A percentile compares a stretch with the other conserved stretches of the same genome.
These are phyloP conservation scores for Corbicula japonica DNA, from an alignment of 2,888 invertebrate species.

Conservation along the genomic window DNA sequence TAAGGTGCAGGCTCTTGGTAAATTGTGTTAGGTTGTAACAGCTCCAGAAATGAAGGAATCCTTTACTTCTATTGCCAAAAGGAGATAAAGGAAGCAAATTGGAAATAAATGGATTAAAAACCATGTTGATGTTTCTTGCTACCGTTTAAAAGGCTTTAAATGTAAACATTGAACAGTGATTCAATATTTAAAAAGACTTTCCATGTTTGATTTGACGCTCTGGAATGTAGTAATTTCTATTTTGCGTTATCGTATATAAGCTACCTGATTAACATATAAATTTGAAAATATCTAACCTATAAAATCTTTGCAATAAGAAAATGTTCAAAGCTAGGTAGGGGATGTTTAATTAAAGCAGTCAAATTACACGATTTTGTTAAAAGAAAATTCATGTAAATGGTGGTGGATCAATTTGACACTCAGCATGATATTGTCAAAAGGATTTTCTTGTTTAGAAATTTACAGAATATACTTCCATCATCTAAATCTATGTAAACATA, in stretches of 20 bases:
- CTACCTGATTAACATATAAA: constrained; percentile 16
- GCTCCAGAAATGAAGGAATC: too few species aligned
- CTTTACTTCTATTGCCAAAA: too few species aligned
- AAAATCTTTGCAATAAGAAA: constrained; percentile 1
- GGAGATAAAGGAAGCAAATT: constrained; percentile 24
- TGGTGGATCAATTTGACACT: too few species aligned
- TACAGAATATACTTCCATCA: too few species aligned
- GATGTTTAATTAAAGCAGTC: constrained; percentile 16
- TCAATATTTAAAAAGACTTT: constrained; percentile 10
- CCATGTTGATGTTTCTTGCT: constrained; percentile 21
- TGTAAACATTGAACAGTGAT: constrained; percentile 4
- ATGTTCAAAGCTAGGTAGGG: constrained; percentile 5
- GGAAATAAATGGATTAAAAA: constrained; percentile 35
- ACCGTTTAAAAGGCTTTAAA: too few species aligned
- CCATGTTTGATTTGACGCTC: constrained; percentile 10
- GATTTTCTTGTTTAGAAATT: too few species aligned
- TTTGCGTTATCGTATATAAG: too few species aligned
- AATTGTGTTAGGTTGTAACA: too few species aligned
- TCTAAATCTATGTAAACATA: too few species aligned
- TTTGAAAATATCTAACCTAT: constrained; percentile 23
- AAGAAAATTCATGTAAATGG: too few species aligned
- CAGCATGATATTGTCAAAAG: too few species aligned
- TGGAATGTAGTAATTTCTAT: constrained; percentile 13
- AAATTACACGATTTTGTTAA: constrained; percentile 10
- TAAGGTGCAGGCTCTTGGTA: too few species aligned